phyloP scores from a whole-genome alignment of 2,888 invertebrate species.

The Ophion slaviceki region DNA sequence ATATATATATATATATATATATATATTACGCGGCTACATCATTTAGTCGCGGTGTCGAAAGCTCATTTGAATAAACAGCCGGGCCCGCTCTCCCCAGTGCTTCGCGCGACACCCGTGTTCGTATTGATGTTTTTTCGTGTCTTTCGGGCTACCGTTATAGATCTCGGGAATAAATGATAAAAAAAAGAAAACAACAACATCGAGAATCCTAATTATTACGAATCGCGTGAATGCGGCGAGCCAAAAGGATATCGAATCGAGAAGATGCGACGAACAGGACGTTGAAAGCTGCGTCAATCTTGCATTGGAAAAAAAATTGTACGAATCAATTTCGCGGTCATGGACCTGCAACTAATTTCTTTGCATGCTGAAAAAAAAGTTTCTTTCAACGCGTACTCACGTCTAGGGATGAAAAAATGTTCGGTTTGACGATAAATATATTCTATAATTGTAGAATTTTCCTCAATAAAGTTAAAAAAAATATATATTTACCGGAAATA shows the following conservation, averaged over 20 bases:
- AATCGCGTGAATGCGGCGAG: slow-evolving; percentile 26
- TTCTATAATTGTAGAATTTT: too few relatives aligned
- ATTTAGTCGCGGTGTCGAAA: slow-evolving; percentile 68
- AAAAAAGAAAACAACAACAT: neutral
- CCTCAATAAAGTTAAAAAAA: too few relatives aligned
- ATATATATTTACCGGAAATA: too few relatives aligned
- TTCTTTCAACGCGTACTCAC: too few relatives aligned
- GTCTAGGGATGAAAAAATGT: neutral
- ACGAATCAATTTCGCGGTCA: neutral
- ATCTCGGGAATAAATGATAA: neutral
- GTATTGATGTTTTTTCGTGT: slow-evolving; percentile 4
- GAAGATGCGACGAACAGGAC: neutral
- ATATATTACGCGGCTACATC: slow-evolving; percentile 59
- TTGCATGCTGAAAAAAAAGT: neutral
- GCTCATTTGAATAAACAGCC: slow-evolving; percentile 72
- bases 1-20: neutral
- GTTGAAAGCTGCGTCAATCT: neutral
- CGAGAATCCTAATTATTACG: slow-evolving; percentile 11
- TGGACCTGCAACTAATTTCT: neutral
- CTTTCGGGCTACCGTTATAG: slow-evolving; percentile 22
- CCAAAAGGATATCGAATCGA: neutral
- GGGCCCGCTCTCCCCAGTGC: slow-evolving; percentile 7
- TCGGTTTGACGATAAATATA: neutral
- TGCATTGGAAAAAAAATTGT: neutral
- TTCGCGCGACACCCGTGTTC: slow-evolving; percentile 21